Conservation (phyloP, 2,797 vertebrate genomes). For the Adrianichthys oophorus region DNA sequence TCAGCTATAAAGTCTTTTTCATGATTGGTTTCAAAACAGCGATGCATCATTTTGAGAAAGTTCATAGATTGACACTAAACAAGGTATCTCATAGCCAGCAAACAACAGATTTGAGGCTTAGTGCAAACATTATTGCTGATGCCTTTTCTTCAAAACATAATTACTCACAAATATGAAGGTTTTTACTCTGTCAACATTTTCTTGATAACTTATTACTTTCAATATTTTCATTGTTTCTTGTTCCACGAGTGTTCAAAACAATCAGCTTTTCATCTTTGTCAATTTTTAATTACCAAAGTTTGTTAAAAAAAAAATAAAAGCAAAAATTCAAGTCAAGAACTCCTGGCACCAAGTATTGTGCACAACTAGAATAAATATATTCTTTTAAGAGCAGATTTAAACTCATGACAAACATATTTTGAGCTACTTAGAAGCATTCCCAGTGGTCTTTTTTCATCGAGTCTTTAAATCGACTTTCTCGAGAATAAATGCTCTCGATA, state of each 20-base stretch:
- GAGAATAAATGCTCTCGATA: background rate
- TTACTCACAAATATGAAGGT: background rate
- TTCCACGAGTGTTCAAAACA: no score
- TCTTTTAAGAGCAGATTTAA: no score
- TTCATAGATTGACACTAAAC: background rate
- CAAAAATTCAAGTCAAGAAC: no score
- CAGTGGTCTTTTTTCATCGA: no score
- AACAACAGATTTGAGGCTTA: constrained; percentile 8
- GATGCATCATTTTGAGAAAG: constrained; percentile 3
- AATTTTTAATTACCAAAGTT: no score
- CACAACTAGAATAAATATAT: no score
- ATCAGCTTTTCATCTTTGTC: no score
- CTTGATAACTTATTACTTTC: background rate
- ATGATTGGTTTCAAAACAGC: constrained; percentile 21
- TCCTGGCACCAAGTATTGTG: no score
- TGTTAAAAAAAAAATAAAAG: no score
- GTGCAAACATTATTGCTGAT: background rate
- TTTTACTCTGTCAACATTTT: background rate
- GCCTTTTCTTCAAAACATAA: background rate
- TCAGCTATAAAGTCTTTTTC: constrained; percentile 5
- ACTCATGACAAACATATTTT: no score
- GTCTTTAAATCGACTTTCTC: background rate
- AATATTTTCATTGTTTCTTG: background rate
- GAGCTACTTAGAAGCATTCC: no score
- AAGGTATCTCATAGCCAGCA: background rate